Evolutionary conservation across 1,140 invertebrate genomes (phyloP), one percentile per base, ranked within the genome.

Genomic region (Bombus consobrinus): DNA sequence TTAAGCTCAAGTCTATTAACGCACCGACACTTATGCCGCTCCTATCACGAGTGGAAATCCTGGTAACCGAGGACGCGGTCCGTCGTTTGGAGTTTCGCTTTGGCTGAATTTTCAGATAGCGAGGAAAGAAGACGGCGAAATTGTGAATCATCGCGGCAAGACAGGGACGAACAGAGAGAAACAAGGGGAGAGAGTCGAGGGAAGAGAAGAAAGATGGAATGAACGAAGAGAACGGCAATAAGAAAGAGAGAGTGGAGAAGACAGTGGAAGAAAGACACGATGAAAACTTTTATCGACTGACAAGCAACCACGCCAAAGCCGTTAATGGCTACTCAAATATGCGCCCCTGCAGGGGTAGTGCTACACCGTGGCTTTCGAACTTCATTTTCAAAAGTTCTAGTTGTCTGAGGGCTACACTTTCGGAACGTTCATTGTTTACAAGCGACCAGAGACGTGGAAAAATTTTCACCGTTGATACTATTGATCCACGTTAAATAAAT

Each of bases 281-380:
- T 66, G 87, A 86, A 77, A 87, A 90, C 90, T 92, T 90, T 92
- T 89, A 92, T 92, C 90, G 92, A 81, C 87, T 91, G 89, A 92
- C 92, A 91, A 88, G 86, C 87, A 92, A 91, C 88, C 86, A 59
- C 91, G 84, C 86, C 86, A 92, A 92, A 92, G 92, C 91, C 91
- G 89, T 93, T 93, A 93, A 92, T 92, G 91, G 92, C 89, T 93
- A 92, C 91, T 92, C 91, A 92, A 92, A 91, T 92, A 92, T 92
- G 91, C 92, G 90, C 86, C 89, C 86, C 81, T 81, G 53, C 62
- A 68, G 73, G 43, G 81, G 28, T 76, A 83, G 81, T 90, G 53
- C 81, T 90, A 74, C 76, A 83, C 83, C 81, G 83, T 90, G 90
- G 91, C 91, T 93, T 92, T 91, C 90, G 85, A 92, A 92, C 92